Conservation (phyloP, 1,140 invertebrate genomes). For the Bradynema listronoti region DNA sequence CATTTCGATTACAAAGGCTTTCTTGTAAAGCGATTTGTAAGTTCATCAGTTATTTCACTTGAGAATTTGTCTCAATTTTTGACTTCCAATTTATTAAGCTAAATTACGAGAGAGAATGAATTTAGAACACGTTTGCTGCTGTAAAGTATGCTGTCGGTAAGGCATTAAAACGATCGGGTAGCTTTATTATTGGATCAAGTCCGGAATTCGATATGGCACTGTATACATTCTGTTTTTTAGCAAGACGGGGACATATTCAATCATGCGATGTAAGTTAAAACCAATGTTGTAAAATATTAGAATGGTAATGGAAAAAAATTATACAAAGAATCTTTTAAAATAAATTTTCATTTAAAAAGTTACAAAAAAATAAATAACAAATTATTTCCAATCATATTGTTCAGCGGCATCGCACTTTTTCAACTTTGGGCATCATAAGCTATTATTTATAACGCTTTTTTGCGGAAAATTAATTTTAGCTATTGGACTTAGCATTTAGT, state of each 20-base stretch:
- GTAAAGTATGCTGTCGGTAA: constrained; percentile 67
- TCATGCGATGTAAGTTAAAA: constrained; percentile 14
- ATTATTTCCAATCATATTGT: too few relatives aligned
- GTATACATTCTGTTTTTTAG: constrained; percentile 75
- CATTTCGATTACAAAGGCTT: constrained; percentile 72
- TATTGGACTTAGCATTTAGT: too few relatives aligned
- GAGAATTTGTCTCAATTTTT: neutral
- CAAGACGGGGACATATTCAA: constrained; percentile 62
- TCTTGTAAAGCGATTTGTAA: constrained; percentile 18
- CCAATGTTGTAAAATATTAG: too few relatives aligned
- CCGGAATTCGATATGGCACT: constrained; percentile 83
- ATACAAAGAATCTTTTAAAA: too few relatives aligned
- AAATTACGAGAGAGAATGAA: neutral
- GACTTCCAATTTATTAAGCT: neutral
- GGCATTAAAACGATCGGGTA: constrained; percentile 58
- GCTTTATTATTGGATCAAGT: constrained; percentile 79
- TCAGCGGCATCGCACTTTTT: too few relatives aligned
- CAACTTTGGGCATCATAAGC: too few relatives aligned
- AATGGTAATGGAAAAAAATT: too few relatives aligned
- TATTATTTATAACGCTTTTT: too few relatives aligned
- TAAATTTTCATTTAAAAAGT: too few relatives aligned
- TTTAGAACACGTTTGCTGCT: constrained; percentile 2
- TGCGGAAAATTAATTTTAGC: too few relatives aligned
- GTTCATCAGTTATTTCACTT: neutral
- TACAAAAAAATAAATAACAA: too few relatives aligned